Evolutionary conservation across 2,797 vertebrate genomes (phyloP).

Genomic region (Pseudotriccus pelzelni): DNA sequence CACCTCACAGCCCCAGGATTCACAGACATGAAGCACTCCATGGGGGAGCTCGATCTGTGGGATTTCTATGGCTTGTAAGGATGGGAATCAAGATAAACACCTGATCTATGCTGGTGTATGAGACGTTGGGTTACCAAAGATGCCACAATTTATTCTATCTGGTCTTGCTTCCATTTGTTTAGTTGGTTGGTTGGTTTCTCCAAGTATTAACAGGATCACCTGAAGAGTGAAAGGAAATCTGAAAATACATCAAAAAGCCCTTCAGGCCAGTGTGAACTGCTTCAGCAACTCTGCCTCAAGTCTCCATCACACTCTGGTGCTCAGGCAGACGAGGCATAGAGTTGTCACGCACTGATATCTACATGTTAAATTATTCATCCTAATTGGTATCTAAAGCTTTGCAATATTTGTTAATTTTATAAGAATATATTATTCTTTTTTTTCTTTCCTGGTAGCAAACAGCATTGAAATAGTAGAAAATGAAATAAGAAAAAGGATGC

Average conservation of each 20-base stretch:
- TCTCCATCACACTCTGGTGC: not conserved
- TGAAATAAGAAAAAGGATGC: not conserved
- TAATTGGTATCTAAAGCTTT: constrained; percentile 27
- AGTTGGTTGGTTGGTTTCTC: not conserved
- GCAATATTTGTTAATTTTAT: constrained; percentile 2
- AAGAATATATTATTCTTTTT: not conserved
- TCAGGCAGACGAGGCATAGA: not conserved
- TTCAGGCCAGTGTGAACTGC: constrained; percentile 11
- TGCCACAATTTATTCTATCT: not conserved
- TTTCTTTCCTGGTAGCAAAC: not conserved
- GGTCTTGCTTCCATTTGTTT: not conserved
- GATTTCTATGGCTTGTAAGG: not conserved
- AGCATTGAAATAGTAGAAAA: constrained; percentile 11
- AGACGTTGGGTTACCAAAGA: fast-evolving
- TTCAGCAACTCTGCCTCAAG: not conserved
- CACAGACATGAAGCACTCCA: fast-evolving
- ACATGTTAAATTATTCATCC: constrained; percentile 24
- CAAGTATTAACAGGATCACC: not conserved
- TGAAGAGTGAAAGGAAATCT: constrained; percentile 29
- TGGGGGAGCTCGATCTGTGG: fast-evolving
- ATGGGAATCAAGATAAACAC: fast-evolving
- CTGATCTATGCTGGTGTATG: fast-evolving
- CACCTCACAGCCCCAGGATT: not conserved
- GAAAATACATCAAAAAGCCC: not conserved
- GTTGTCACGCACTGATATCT: not conserved